Evolutionary conservation across 2,888 invertebrate species (phyloP), one percentile per base, ranked within the genome.

Genomic region (Allophyes oxyacanthae): DNA sequence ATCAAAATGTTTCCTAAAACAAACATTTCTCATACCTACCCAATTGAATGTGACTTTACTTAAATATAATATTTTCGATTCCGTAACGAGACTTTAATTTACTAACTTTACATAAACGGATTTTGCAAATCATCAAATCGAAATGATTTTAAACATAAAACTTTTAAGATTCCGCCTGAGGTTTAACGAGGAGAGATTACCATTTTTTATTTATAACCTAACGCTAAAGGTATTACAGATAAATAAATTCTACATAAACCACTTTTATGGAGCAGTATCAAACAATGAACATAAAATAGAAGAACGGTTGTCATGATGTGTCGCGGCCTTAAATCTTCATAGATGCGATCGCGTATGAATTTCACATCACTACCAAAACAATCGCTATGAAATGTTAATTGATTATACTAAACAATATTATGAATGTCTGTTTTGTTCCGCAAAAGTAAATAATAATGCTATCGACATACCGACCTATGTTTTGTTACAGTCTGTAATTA

Each of bases 181-280:
- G 56, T 51, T 64, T 58, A 42, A 58, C 20, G 65, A 46, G 26
- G 9, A 28, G 3, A 34, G 37, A 48, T 48, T 20, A 28, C 9
- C 11, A 36, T 32, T 54, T 34, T n/a, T 44, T 57, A 45, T 57
- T 57, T 63, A 64, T 26, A 25, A 41, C 33, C 36, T 50, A 3
- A 20, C 20, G 2, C 20, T 4, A 4, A 20, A 20, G 20, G 41
- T 62, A 52, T 38, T 28, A 33, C 11, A 28, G 36, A 40, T 55
- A 43, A 48, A 62, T 40, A 62, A 62, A 43, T 34, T 54, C n/a
- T 6, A 20, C 36, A 30, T 51, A 28, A 36, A 49, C 20, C 20
- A 8, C n/a, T 13, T 50, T 59, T 40, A 60, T 51, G 9, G 20
- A 49, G n/a, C 8, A 28, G 5, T 6, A 45, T 41, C 26, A 41